Evolutionary conservation across 1,140 invertebrate genomes (phyloP), one percentile per base, ranked within the genome.

Genomic region (Sesamia nonagrioides): DNA sequence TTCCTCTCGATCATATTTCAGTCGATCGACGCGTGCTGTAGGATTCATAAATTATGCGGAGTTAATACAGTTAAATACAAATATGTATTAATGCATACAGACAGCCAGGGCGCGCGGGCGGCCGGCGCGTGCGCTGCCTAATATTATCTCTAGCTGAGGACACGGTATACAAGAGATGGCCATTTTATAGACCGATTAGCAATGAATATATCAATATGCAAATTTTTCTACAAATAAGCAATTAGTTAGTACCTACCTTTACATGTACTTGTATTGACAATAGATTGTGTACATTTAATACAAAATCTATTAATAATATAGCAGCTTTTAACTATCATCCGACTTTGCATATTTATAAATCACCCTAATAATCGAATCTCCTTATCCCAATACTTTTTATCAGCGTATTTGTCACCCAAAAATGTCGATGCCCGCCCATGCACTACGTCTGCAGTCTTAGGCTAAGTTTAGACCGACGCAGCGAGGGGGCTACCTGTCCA

Each of bases 11-110:
- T 75, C 42, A 50, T 42, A 50, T 63, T 48, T 35, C 73, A 63
- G 11, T 63, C 58, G 58, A 75, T 66, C 21, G 61, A 66, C 40
- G 40, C 61, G n/a, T 18, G 17, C 37, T n/a, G 5, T 50, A 37
- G 27, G 40, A 42, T 61, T 7, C 45, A 52, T 61, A 61, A 56
- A 48, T 42, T 75, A 60, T 60, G 58, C 61, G 60, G 54, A 84
- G 63, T 84, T 79, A 82, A 82, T 85, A 83, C 79, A 80, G 74
- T 81, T 60, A 74, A 83, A 82, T 79, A 81, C 77, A 79, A 77
- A 82, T 76, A 82, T 78, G 54, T 52, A 74, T 74, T 85, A 83
- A 83, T 82, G 78, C 77, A 77, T 52, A 72, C 71, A 71, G 84
- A 76, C 73, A 63, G 80, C 35, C 68, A 37, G 58, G 45, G 33